A percentile compares a stretch with the other conserved stretches of the same genome.
Evolutionary conservation across 2,113 vertebrate species (phyloP).

Genomic region (Hypomesus transpacificus): DNA sequence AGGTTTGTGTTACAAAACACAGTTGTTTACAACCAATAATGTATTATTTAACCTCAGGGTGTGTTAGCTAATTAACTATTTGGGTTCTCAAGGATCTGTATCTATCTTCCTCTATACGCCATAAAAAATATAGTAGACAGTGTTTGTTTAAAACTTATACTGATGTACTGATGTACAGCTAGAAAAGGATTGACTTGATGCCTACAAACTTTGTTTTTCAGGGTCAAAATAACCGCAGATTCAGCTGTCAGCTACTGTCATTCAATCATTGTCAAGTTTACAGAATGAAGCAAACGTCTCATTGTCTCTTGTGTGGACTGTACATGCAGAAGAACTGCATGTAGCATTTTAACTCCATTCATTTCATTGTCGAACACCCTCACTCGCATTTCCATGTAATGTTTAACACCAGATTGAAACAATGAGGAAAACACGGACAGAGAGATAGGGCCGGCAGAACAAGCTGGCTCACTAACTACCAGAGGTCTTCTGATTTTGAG

Average conservation of each 20-base stretch:
- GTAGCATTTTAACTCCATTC: slow-evolving; percentile 44
- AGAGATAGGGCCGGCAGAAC: background rate
- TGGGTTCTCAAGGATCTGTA: too few species aligned
- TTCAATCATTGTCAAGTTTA: slow-evolving; percentile 29
- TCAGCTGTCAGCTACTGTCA: slow-evolving; percentile 30
- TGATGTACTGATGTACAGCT: background rate
- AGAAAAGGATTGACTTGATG: slow-evolving; percentile 4
- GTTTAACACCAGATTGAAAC: background rate
- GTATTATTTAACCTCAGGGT: too few species aligned
- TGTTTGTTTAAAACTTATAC: background rate
- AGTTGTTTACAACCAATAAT: too few species aligned
- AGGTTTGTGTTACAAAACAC: too few species aligned
- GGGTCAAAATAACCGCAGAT: slow-evolving; percentile 50
- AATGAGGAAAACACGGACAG: too few species aligned
- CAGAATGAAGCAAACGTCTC: slow-evolving; percentile 57
- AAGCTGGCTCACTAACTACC: background rate
- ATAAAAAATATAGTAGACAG: background rate
- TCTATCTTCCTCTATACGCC: too few species aligned
- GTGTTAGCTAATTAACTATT: too few species aligned
- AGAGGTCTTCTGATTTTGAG: too few species aligned
- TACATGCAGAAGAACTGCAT: background rate
- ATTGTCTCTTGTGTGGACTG: slow-evolving; percentile 14
- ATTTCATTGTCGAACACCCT: background rate
- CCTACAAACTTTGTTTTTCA: slow-evolving; percentile 48
- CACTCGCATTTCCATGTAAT: background rate